Percentiles rank a stretch among this genome's conserved stretches.
Conservation (phyloP, 2,888 invertebrate species). For the Chymomyza procnemis region DNA sequence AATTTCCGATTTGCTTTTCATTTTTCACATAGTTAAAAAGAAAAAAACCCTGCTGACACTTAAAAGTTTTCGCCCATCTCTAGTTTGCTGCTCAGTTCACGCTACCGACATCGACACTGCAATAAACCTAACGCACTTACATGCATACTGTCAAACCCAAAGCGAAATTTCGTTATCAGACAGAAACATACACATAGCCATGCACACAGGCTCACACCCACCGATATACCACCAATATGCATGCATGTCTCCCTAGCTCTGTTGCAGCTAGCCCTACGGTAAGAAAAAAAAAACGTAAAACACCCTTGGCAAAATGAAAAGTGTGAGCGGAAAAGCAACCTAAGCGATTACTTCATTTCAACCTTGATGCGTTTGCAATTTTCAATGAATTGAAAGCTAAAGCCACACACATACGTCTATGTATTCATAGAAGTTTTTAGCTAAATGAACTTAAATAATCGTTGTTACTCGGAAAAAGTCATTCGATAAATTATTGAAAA, state of each 20-base stretch:
- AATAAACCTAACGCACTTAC: background rate
- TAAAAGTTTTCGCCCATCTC: background rate
- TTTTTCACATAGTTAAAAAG: too few relatives aligned
- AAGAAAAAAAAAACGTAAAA: slow-evolving; percentile 12
- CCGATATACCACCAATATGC: background rate
- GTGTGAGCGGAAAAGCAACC: slow-evolving; percentile 9
- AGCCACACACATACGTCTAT: background rate
- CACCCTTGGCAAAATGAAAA: background rate
- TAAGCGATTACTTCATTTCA: background rate
- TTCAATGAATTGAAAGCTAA: background rate
- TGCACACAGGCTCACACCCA: slow-evolving; percentile 10
- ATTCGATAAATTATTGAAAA: background rate
- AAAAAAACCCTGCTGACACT: background rate
- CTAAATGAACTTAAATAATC: background rate
- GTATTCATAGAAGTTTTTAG: background rate
- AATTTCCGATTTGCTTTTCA: too few relatives aligned
- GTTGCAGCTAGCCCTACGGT: slow-evolving; percentile 46
- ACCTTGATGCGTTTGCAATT: slow-evolving; percentile 2
- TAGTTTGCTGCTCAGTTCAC: background rate
- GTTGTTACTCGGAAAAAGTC: background rate
- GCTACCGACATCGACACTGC: background rate
- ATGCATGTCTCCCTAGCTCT: slow-evolving; percentile 5
- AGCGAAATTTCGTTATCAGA: slow-evolving; percentile 49
- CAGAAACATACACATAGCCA: slow-evolving; percentile 20
- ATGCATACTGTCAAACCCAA: slow-evolving; percentile 15